These are phyloP conservation scores for Ailuropoda melanoleuca DNA, from an alignment of 2,113 vertebrate species.

Conservation along the genomic window DNA sequence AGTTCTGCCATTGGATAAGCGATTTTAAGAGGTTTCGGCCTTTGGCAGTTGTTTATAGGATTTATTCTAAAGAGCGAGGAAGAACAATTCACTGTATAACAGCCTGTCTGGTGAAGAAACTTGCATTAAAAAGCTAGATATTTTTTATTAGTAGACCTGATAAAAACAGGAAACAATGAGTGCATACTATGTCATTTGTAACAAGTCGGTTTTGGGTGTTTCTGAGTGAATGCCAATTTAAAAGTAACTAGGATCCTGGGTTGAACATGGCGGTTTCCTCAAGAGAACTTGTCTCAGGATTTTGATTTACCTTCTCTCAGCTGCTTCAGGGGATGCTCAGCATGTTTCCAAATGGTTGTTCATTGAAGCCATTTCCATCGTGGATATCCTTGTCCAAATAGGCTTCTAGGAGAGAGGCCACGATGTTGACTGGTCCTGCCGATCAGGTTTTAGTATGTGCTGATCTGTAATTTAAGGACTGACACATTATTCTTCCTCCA, in stretches of 20 bases:
- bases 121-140: neutral
- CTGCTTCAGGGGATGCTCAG: neutral
- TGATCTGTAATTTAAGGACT: neutral
- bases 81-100: neutral
- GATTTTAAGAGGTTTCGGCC: neutral
- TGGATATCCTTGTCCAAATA: neutral
- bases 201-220: neutral
- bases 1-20: neutral
- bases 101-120: neutral
- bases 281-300: neutral
- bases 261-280: neutral
- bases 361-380: neutral
- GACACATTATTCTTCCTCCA: neutral
- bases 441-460: neutral
- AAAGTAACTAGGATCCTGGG: neutral
- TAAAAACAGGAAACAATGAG: constrained; percentile 20
- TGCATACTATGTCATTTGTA: neutral
- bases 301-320: neutral
- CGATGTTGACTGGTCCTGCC: neutral
- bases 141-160: neutral
- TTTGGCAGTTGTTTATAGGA: neutral
- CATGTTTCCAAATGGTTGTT: neutral
- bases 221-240: neutral
- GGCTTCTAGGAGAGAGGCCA: neutral
- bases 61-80: constrained; percentile 6